These are phyloP conservation scores for Cydia fagiglandana DNA, from an alignment of 1,140 invertebrate species.

Conservation along the genomic window DNA sequence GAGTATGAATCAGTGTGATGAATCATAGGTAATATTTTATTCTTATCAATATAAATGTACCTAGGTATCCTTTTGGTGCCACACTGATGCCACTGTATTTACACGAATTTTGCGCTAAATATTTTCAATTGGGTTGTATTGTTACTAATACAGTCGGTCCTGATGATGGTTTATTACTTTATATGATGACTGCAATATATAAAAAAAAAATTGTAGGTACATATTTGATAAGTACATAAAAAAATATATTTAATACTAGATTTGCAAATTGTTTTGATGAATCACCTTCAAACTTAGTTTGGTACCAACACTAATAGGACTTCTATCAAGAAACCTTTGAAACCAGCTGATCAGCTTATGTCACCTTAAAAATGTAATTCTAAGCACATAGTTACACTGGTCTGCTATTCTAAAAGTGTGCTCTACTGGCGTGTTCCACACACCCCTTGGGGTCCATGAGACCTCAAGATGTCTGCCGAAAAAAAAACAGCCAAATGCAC, in stretches of 20 bases:
- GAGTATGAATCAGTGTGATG: constrained; percentile 16
- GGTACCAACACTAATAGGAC: neutral
- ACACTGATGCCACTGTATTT: neutral
- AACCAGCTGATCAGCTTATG: neutral
- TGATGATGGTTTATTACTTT: no score
- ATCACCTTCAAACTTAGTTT: constrained; percentile 21
- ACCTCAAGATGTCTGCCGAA: no score
- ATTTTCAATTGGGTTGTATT: neutral
- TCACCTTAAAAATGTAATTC: neutral
- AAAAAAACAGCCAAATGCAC: no score
- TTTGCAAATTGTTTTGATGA: neutral
- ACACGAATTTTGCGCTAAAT: neutral
- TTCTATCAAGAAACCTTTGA: neutral
- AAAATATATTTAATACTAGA: neutral
- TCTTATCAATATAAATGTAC: constrained; percentile 11
- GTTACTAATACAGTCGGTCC: no score
- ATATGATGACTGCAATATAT: no score
- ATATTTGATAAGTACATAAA: no score
- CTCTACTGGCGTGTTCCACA: no score
- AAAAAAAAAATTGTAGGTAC: no score
- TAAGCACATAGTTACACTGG: neutral
- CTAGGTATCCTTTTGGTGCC: constrained; percentile 5
- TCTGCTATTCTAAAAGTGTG: neutral
- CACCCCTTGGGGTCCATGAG: no score
- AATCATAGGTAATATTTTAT: constrained; percentile 18